Conservation (phyloP, 2,797 vertebrate species). For the Austrolebias charrua region DNA sequence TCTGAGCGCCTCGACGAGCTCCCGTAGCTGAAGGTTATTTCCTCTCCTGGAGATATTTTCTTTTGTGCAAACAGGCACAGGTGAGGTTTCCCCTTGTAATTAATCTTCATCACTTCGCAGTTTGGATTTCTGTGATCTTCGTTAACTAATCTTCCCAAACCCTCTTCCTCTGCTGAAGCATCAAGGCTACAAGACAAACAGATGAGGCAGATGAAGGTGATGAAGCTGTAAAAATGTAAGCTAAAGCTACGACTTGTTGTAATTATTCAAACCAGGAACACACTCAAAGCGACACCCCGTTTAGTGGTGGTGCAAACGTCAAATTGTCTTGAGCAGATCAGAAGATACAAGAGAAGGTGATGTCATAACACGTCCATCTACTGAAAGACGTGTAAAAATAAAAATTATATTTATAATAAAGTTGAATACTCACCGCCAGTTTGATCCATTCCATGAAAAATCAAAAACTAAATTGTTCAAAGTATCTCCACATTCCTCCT, state of each 20-base stretch:
- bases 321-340: too few relatives aligned
- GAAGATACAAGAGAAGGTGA: too few relatives aligned
- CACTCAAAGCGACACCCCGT: too few relatives aligned
- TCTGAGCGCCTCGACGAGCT: conserved; percentile 22
- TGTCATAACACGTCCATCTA: too few relatives aligned
- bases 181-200: conserved; percentile 30
- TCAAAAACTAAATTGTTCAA: conserved; percentile 31
- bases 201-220: not conserved
- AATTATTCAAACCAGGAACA: too few relatives aligned
- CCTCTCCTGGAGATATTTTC: conserved; percentile 38
- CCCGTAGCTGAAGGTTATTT: conserved; percentile 53
- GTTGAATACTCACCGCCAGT: conserved; percentile 48
- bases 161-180: conserved; percentile 27
- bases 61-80: conserved; percentile 52
- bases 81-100: conserved; percentile 35
- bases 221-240: too few relatives aligned
- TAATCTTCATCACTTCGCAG: conserved; percentile 40
- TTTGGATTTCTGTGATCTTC: conserved; percentile 43
- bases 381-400: too few relatives aligned
- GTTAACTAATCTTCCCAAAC: conserved; percentile 49
- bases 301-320: too few relatives aligned
- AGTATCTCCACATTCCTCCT: not conserved
- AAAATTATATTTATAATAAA: not conserved
- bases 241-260: too few relatives aligned
- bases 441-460: conserved; percentile 33